These are phyloP conservation scores for Mormyrus hasselquistii DNA, from an alignment of 2,797 vertebrate genomes.

Conservation along the genomic window DNA sequence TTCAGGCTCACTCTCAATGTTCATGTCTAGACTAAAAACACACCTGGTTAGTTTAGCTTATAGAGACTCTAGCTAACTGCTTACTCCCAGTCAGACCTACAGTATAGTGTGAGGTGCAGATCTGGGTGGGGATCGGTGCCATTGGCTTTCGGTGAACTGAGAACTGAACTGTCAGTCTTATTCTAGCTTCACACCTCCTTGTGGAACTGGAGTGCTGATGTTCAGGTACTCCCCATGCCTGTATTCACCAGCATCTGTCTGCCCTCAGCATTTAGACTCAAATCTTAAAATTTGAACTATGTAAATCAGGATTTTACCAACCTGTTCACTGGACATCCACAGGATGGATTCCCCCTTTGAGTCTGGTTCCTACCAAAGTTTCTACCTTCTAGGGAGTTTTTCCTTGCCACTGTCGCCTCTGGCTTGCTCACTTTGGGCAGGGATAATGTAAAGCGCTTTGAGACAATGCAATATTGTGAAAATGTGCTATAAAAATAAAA, in stretches of 20 bases:
- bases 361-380: neutral
- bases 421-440: neutral
- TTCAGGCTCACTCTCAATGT: neutral
- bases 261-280: neutral
- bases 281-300: neutral
- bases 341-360: too few relatives aligned
- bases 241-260: neutral
- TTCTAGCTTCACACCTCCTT: neutral
- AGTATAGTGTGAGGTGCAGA: neutral
- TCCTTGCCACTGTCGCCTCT: neutral
- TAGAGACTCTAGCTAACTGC: neutral
- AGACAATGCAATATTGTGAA: neutral
- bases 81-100: too few relatives aligned
- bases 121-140: neutral
- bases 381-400: neutral
- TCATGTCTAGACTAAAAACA: neutral
- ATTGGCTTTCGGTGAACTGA: neutral
- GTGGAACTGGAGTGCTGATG: neutral
- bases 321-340: neutral
- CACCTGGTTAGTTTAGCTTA: neutral
- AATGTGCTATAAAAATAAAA: neutral
- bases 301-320: neutral
- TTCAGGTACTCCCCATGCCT: neutral
- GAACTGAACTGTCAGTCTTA: neutral
- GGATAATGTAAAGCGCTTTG: neutral